Evolutionary conservation across 2,797 vertebrate genomes (phyloP).

Genomic region (Manis crassicaudata): DNA sequence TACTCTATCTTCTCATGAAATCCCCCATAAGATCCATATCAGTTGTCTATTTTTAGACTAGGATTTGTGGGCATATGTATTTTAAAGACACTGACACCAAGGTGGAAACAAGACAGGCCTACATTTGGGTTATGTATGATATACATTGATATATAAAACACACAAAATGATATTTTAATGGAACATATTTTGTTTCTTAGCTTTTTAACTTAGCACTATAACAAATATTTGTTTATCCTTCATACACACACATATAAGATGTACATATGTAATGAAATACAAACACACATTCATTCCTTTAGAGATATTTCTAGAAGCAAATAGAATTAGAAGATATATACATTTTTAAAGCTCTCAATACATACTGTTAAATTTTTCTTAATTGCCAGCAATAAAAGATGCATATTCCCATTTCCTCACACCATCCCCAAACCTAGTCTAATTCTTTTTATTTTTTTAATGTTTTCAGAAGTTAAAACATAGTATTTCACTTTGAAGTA

Average conservation of each 20-base stretch:
- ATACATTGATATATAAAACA: background rate
- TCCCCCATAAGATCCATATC: background rate
- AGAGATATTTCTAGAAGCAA: constrained; percentile 24
- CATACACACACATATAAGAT: background rate
- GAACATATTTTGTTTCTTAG: background rate
- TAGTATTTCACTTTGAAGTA: constrained; percentile 27
- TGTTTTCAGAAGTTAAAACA: constrained; percentile 20
- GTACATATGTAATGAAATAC: background rate
- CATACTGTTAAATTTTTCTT: background rate
- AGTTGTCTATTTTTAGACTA: constrained; percentile 27
- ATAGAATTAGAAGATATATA: background rate
- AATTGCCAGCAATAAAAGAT: background rate
- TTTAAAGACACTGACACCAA: constrained; percentile 37
- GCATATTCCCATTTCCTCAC: background rate
- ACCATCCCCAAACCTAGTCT: background rate
- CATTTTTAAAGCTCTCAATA: background rate
- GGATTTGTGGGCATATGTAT: background rate
- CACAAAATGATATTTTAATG: constrained; percentile 1
- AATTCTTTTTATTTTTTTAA: background rate
- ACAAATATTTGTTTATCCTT: constrained; percentile 16
- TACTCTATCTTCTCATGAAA: background rate
- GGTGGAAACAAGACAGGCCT: background rate
- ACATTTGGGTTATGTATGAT: background rate
- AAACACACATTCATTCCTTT: background rate
- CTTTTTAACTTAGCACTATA: background rate